Percentiles rank a stretch among this genome's conserved stretches.
Evolutionary conservation across 2,113 vertebrate genomes (phyloP).

Genomic region (Erythrocercus mccallii): DNA sequence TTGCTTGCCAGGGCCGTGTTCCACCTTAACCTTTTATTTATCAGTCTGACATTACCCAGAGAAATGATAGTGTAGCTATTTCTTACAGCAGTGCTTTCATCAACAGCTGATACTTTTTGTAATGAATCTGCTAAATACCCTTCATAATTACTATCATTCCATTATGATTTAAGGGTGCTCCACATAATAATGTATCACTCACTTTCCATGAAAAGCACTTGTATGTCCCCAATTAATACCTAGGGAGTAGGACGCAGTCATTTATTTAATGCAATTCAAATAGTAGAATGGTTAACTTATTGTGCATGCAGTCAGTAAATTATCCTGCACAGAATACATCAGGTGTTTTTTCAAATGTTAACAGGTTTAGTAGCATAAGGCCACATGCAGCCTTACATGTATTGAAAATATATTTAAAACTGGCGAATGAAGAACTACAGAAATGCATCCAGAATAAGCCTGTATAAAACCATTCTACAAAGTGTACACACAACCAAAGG

Average conservation of each 20-base stretch:
- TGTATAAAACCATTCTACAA: neutral
- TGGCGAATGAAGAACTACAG: neutral
- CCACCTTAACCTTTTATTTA: constrained; percentile 21
- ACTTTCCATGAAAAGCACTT: neutral
- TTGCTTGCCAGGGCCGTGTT: neutral
- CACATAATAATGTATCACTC: neutral
- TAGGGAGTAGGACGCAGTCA: neutral
- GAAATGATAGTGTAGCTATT: neutral
- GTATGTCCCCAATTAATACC: neutral
- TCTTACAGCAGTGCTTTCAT: neutral
- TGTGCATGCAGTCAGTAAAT: neutral
- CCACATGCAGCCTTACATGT: neutral
- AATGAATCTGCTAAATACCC: neutral
- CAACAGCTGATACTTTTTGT: neutral
- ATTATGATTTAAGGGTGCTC: neutral
- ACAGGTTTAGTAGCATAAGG: neutral
- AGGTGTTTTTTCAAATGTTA: neutral
- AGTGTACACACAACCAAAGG: accelerated
- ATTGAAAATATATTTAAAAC: neutral
- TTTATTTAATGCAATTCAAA: neutral
- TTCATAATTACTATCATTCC: neutral
- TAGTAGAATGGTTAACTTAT: neutral
- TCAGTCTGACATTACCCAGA: constrained; percentile 6
- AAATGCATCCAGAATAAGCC: neutral
- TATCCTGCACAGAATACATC: neutral